Evolutionary conservation across 2,113 vertebrate species (phyloP).

Genomic region (Falcunculus frontatus): DNA sequence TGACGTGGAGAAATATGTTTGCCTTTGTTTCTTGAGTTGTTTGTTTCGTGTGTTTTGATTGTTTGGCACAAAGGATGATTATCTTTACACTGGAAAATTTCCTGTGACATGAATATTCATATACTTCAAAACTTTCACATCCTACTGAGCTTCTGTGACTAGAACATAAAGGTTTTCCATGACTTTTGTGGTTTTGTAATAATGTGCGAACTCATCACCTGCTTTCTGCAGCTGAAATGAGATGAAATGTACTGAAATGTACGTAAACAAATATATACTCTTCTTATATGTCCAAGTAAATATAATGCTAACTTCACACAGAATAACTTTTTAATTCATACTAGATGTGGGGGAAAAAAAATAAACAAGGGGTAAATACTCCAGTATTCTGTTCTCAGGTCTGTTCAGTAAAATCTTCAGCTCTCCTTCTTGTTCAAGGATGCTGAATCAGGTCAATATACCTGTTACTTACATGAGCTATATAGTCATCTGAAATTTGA

Average conservation of each 20-base stretch:
- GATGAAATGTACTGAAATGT: not conserved
- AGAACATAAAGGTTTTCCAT: not conserved
- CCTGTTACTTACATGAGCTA: not conserved
- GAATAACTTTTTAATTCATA: not conserved
- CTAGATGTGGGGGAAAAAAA: not conserved
- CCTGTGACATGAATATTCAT: not conserved
- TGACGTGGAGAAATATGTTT: not conserved
- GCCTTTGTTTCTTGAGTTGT: not conserved
- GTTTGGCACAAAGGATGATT: not conserved
- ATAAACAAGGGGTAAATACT: accelerated
- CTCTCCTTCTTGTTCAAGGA: not conserved
- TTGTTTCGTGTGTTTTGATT: not conserved
- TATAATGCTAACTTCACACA: not conserved
- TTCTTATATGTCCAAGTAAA: not conserved
- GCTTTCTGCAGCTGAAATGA: not conserved
- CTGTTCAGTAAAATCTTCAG: not conserved
- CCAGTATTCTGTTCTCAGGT: not conserved
- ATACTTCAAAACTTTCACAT: not conserved
- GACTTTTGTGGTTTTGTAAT: not conserved
- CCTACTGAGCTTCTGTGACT: not conserved
- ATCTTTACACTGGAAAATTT: not conserved
- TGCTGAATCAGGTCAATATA: not conserved
- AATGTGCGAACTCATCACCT: not conserved
- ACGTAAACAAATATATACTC: not conserved
- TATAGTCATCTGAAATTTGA: not conserved